Conservation (phyloP, 2,113 vertebrate genomes). For the Chitala chitala region DNA sequence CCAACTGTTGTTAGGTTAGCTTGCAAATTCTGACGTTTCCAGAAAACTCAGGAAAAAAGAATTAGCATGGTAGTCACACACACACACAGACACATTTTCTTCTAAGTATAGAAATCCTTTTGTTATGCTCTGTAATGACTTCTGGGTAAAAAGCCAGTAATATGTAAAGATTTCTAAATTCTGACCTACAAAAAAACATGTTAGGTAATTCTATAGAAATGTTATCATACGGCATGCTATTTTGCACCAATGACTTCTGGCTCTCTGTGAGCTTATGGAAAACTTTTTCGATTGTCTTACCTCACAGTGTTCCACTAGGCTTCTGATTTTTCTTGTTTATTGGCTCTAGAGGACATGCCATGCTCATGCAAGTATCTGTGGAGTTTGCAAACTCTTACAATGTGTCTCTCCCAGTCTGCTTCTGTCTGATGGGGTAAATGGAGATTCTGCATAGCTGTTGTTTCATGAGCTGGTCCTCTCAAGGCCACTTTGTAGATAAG, state of each 20-base stretch:
- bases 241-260: neutral
- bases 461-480: slow-evolving; percentile 32
- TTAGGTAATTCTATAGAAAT: neutral
- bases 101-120: no score
- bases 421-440: slow-evolving; percentile 13
- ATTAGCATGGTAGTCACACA: no score
- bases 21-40: neutral
- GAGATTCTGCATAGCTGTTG: slow-evolving; percentile 27
- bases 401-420: neutral
- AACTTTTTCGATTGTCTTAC: no score
- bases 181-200: neutral
- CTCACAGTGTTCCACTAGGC: neutral
- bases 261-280: no score
- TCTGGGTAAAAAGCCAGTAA: no score
- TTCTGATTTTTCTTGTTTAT: neutral
- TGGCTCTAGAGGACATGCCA: neutral
- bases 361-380: neutral
- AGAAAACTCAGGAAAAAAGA: no score
- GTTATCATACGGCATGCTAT: neutral
- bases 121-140: no score
- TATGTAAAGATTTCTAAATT: no score
- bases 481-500: neutral
- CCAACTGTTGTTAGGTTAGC: no score
- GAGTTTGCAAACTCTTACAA: neutral
- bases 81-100: no score